Evolutionary conservation across 2,888 invertebrate genomes (phyloP).

Genomic region (Molanna angustata): DNA sequence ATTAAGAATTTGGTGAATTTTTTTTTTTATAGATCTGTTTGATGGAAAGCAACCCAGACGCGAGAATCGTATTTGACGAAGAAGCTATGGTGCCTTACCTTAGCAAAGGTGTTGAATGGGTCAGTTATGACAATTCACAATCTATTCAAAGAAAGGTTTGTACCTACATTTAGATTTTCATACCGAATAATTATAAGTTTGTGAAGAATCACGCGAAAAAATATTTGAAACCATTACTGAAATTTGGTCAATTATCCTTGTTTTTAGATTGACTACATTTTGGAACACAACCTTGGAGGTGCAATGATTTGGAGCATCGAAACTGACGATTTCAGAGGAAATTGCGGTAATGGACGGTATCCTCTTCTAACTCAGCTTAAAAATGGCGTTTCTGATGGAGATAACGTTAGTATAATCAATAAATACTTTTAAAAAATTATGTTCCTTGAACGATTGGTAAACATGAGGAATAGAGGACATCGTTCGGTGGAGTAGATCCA

Average conservation of each 20-base stretch:
- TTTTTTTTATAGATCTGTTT: conserved; percentile 41
- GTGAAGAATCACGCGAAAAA: neutral
- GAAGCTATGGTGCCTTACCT: conserved; percentile 42
- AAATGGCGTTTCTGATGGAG: conserved; percentile 30
- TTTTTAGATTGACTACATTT: conserved; percentile 41
- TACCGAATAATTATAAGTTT: conserved; percentile 2
- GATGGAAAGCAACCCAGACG: conserved; percentile 39
- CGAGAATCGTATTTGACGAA: conserved; percentile 36
- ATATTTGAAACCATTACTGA: too few relatives aligned
- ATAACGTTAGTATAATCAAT: conserved; percentile 10
- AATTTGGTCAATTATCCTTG: neutral
- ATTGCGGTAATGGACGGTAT: conserved; percentile 39
- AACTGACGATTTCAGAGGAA: conserved; percentile 56
- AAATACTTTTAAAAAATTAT: neutral
- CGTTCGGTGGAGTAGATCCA: too few relatives aligned
- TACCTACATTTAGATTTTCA: too few relatives aligned
- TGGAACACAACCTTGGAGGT: conserved; percentile 49
- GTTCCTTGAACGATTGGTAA: neutral
- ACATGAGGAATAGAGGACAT: too few relatives aligned
- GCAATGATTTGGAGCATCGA: conserved; percentile 63
- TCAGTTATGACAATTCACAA: conserved; percentile 43
- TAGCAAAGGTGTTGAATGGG: conserved; percentile 42
- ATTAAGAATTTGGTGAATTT: too few relatives aligned
- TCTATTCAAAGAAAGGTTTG: conserved; percentile 42
- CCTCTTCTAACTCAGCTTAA: conserved; percentile 17